Base-by-base conservation (phyloP, 2,888 invertebrate species). In the Ornithoptera alexandrae region DNA sequence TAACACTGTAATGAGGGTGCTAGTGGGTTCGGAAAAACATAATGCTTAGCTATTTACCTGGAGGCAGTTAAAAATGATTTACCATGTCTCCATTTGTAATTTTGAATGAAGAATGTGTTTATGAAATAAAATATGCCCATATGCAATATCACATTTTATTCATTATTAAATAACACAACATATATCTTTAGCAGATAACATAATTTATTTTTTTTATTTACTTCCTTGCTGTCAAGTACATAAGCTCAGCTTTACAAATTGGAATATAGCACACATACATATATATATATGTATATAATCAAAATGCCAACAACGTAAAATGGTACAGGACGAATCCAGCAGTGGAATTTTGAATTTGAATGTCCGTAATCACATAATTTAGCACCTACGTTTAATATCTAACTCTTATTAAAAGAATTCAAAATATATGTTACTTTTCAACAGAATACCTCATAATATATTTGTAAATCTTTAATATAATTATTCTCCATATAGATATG, bases 71-170 rank as follows among this genome's bases (percentile, higher is more conserved):
- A 39, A 39, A 39, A 39, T 39, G 3, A 8, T 39, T 39, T 10
- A 10, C 10, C 7, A 39, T 1, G 39, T 39, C 10, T 30, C 10
- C 39, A 39, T 39, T 39, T 39, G 39, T 39, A 8, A 39, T 39
- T 59, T n/a, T 5, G 17, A 50, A 70, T 42, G 59, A 62, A 18
- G 50, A 17, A 50, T 50, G 15, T 50, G 18, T 50, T 2, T 15
- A 50, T 46, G 15, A 58, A 60, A 64, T 64, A 50, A 80, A 78
- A 69, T 72, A 73, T 69, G 77, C 75, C 72, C 77, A 75, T 18
- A 75, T 88, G 83, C 81, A 86, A 86, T 92, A 92, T 91, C 90
- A 91, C 91, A 91, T 90, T 91, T 91, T 89, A 90, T 89, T 90
- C 79, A 86, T 87, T 87, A 85, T 83, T 82, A 80, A 76, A 85